Base-by-base conservation (phyloP, 2,113 vertebrate species). In the Dipodomys spectabilis region DNA sequence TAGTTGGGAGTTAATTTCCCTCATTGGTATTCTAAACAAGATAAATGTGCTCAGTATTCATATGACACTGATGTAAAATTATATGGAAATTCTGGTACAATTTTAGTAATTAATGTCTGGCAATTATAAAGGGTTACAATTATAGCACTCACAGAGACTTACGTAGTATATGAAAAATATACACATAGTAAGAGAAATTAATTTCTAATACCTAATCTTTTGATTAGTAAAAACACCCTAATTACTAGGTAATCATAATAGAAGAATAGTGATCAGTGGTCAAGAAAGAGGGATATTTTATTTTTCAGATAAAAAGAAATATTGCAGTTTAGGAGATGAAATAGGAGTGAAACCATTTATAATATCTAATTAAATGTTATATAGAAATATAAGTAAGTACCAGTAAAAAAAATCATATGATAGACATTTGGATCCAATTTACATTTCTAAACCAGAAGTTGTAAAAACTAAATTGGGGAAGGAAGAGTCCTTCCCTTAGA, bases 61-160 rank as follows among this genome's bases (percentile, higher is more conserved):
- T 94, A 87, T 95, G 67, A n/a, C 75, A 93, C 64, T 85, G 88
- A 77, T 94, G 74, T 30, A 90, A 97, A 97, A 95, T 90, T 94
- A 94, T 92, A 93, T 97, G 81, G 82, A 95, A 97, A 96, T 97
- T 94, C 81, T 96, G 81, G 84, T 88, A 96, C 72, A 94, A 93
- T 93, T 96, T 97, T 30, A 73, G 92, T 92, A 95, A 95, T 96
- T 97, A 96, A 97, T 93, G 82, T n/a, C 96, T 95, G 94, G 57
- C 94, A 95, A 62, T 97, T 97, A 95, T 96, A 94, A 96, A 95
- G 87, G 84, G 90, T 86, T 95, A 90, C 75, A 96, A 94, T 97
- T 97, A 96, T 93, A 95, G 92, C 69, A 88, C 78, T 96, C 91
- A 92, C 13, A 88, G 77, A 60, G 71, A 88, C 86, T 95, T 96